Percentiles rank a stretch among this genome's conserved stretches.
Evolutionary conservation across 2,113 vertebrate genomes (phyloP).

Genomic region (Cryptoleucopteryx plumbea): DNA sequence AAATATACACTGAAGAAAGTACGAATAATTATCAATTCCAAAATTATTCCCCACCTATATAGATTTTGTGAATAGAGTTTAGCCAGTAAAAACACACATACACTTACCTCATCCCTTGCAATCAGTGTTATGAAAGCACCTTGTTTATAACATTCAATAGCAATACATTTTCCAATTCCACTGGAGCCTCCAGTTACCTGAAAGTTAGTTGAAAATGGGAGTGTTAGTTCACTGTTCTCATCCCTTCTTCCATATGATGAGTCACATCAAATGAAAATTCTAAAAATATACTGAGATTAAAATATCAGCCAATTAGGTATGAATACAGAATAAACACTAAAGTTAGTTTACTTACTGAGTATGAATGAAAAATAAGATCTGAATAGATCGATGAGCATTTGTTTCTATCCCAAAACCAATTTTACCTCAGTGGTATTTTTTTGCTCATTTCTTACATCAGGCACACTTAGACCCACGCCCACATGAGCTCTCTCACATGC

Average conservation of each 20-base stretch:
- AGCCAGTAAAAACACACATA: background rate
- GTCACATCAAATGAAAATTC: background rate
- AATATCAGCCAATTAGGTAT: background rate
- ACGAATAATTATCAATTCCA: background rate
- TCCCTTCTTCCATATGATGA: background rate
- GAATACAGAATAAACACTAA: background rate
- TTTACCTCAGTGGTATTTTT: background rate
- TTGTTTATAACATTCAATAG: slow-evolving; percentile 92
- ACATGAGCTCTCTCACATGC: background rate
- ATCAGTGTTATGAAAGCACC: slow-evolving; percentile 97
- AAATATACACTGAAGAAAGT: background rate
- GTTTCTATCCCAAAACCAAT: background rate
- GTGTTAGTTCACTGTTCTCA: background rate
- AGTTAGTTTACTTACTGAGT: background rate
- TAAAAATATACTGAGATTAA: background rate
- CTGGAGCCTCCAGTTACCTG: slow-evolving; percentile 97
- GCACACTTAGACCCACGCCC: background rate
- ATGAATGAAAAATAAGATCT: background rate
- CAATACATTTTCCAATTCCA: slow-evolving; percentile 95
- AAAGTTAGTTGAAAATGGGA: background rate
- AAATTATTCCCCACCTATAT: background rate
- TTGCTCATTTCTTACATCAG: background rate
- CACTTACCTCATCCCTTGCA: slow-evolving; percentile 91
- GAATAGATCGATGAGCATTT: fast-evolving
- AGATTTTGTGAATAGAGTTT: background rate